Evolutionary conservation across 2,888 invertebrate genomes (phyloP), one percentile per base, ranked within the genome.

Genomic region (Drosophila percnosoma): DNA sequence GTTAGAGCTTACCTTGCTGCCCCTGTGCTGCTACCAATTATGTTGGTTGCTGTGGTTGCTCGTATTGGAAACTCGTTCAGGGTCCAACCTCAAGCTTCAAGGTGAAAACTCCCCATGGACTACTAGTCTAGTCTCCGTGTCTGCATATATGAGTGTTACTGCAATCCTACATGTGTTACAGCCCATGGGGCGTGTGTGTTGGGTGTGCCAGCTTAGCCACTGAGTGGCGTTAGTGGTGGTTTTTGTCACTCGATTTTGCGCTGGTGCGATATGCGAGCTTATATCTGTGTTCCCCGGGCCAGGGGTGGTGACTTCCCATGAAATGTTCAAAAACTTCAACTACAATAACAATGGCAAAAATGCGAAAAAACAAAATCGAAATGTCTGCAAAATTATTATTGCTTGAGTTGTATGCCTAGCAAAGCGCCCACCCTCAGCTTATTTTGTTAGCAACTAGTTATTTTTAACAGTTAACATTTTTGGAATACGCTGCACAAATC

Each of bases 11-110:
- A 51, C 63, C 34, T 66, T 54, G 60, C 33, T 42, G 57, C 18
- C 29, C 29, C 36, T 38, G 8, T 42, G 34, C 29, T 33, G 49
- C 36, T 45, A 61, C 69, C 82, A 82, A 82, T 82, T 82, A 78
- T 55, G 55, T 57, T 42, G 59, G 83, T 74, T 85, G 73, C 73
- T 85, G 70, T 73, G 74, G 83, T 75, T 78, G 57, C 55, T 29
- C 27, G 62, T 66, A 71, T 71, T 59, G 53, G 24, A 27, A 34
- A 38, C 55, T 36, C n/a, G 45, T 55, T 36, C n/a, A 34, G 29
- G 24, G 49, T 38, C 36, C 52, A 42, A 71, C 36, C 42, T 51
- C 51, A 34, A n/a, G 42, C 63, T 63, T 45, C 40, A 59, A 80
- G 81, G 76, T 80, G 67, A 52, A 48, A 62, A 76, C n/a, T 70